Base-by-base conservation (phyloP, 2,888 invertebrate genomes). In the Eupithecia inturbata region DNA sequence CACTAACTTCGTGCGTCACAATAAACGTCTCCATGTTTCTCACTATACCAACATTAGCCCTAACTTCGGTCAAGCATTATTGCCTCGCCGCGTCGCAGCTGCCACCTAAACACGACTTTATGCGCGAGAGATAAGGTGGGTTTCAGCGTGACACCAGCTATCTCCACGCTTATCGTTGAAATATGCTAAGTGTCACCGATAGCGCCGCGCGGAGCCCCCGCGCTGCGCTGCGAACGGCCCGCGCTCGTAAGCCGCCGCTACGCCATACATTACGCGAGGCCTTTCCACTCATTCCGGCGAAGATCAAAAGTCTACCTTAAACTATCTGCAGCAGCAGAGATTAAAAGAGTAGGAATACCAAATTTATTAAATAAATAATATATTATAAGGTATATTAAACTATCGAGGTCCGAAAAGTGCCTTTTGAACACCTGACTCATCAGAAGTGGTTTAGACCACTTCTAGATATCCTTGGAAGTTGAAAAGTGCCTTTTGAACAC, bases 121-220 rank as follows among this genome's bases (percentile, higher is more conserved):
- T 57, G 49, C 4, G 66, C 10, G 3, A 10, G 33, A 22, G 5
- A 19, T 60, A 71, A 71, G 71, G 74, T 67, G 22, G 62, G 36
- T 63, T 72, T 72, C 39, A 14, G 70, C 63, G 14, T 53, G 62
- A 31, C 36, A 68, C 71, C 49, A 28, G 64, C 70, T 70, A 73
- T 69, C 62, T 77, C 72, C 53, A 62, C 72, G 78, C 76, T 80
- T 81, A 80, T 80, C 76, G 79, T 71, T 75, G 80, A 79, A 78
- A 80, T 80, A 82, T 81, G 80, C 75, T 79, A 80, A 81, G 78
- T 80, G 80, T 73, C 60, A 77, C 68, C 77, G 80, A 78, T 76
- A 81, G 78, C 74, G 75, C 57, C 75, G 74, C 76, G 68, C 74
- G 76, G 72, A 75, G 19, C 41, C 41, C n/a, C n/a, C n/a, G n/a